Evolutionary conservation across 2,888 invertebrate genomes (phyloP).

Genomic region (Eremobia ochroleuca): DNA sequence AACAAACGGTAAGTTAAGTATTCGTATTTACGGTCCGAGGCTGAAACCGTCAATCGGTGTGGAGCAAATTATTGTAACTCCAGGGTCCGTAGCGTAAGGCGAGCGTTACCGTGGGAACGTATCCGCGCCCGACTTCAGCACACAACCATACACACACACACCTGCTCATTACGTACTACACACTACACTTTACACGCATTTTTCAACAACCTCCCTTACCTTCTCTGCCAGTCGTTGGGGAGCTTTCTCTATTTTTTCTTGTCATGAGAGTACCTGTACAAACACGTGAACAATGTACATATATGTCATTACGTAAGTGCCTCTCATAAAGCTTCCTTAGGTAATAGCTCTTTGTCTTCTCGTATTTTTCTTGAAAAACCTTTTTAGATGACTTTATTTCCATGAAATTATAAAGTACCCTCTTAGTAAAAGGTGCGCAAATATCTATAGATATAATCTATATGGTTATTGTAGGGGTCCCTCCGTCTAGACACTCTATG

Average conservation of each 20-base stretch:
- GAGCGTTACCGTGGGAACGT: constrained; percentile 86
- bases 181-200: constrained; percentile 72
- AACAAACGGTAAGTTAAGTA: constrained; percentile 32
- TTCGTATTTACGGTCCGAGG: constrained; percentile 47
- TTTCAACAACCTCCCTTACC: constrained; percentile 74
- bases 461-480: constrained; percentile 80
- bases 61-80: constrained; percentile 81
- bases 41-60: constrained; percentile 77
- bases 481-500: constrained; percentile 90
- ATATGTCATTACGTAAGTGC: constrained; percentile 42
- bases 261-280: constrained; percentile 56
- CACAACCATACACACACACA: constrained; percentile 59
- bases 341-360: constrained; percentile 32
- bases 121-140: constrained; percentile 74
- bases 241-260: constrained; percentile 70
- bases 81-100: constrained; percentile 74
- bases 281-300: constrained; percentile 32
- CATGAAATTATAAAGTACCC: constrained; percentile 55
- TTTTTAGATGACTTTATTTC: constrained; percentile 34
- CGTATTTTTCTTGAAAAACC: constrained; percentile 27
- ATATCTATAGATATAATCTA: constrained; percentile 72
- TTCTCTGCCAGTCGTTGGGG: constrained; percentile 68
- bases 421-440: constrained; percentile 65
- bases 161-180: constrained; percentile 66
- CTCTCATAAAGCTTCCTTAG: constrained; percentile 30